Base-by-base conservation (phyloP, 2,888 invertebrate species). In the Scaptomyza cyrtandrae region DNA sequence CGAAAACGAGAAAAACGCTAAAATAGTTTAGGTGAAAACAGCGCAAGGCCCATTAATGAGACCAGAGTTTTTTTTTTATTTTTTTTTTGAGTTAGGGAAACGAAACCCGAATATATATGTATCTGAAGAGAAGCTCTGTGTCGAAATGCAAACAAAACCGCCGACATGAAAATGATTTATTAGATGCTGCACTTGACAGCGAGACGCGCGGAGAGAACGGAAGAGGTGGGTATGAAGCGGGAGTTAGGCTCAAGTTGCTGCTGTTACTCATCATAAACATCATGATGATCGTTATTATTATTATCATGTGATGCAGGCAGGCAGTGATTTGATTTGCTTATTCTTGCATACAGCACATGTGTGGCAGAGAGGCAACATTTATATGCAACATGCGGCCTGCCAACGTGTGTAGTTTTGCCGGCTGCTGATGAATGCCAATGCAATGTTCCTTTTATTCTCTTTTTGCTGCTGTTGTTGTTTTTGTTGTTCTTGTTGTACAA, bases 371-470 rank as follows among this genome's bases (percentile, higher is more conserved):
- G 49, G 9, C 14, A 14, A 71, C 82, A 86, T 86, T 86, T 80
- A 75, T 82, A 86, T 86, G 85, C 85, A 87, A 75, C 85, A 87
- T 80, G 82, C 80, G 62, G 86, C 75, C 65, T 68, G 67, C 54
- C 78, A 76, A 81, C 86, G 85, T 85, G 87, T 85, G 78, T 39
- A 19, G 78, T 41, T 75, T 81, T 80, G 73, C 57, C 57, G 66
- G 71, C 85, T 65, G 57, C 71, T 86, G 85, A 86, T 86, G 85
- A 86, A 86, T 86, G 80, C 85, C 85, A 86, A 86, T 86, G 85
- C 70, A 75, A 67, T 61, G 75, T 61, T 73, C 50, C 39, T 61
- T 43, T 54, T 55, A 37, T 33, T 48, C 35, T 55, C 49, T 35
- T 65, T 66, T 44, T 60, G 54, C 43, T 62, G 44, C 46, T 64